Conservation (phyloP, 1,140 invertebrate genomes). For the Apis laboriosa region DNA sequence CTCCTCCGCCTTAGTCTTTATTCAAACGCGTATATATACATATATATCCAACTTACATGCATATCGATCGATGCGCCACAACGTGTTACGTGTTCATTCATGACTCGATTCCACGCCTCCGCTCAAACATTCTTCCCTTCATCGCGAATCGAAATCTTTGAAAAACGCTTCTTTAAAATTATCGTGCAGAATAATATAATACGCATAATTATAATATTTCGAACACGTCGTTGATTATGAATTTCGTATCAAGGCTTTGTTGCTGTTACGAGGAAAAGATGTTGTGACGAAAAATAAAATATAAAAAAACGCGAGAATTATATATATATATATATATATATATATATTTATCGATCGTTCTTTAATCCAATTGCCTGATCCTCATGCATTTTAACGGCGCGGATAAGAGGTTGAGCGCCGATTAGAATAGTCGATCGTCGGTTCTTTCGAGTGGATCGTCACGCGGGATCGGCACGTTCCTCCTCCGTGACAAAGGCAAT, state of each 20-base stretch:
- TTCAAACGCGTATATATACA: slow-evolving; percentile 21
- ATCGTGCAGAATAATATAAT: no score
- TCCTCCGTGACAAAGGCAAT: slow-evolving; percentile 9
- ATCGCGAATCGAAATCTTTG: neutral
- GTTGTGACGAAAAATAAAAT: no score
- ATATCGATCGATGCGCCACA: slow-evolving; percentile 28
- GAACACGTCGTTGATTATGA: no score
- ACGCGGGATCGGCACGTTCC: slow-evolving; percentile 14
- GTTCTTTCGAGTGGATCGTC: neutral
- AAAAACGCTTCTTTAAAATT: neutral
- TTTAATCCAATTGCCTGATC: neutral
- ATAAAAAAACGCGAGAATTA: no score
- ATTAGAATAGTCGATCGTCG: neutral
- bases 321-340: no score
- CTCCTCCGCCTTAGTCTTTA: slow-evolving; percentile 8
- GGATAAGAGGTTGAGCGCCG: neutral
- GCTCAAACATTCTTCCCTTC: neutral
- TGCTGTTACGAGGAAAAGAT: no score
- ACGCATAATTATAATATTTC: no score
- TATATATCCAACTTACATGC: no score
- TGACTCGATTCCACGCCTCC: slow-evolving; percentile 13
- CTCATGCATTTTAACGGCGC: neutral
- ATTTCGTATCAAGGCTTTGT: no score
- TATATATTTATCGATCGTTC: neutral
- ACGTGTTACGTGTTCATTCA: slow-evolving; percentile 35